phyloP scores from a whole-genome alignment of 2,888 invertebrate species.

The Corythucha ciliata region DNA sequence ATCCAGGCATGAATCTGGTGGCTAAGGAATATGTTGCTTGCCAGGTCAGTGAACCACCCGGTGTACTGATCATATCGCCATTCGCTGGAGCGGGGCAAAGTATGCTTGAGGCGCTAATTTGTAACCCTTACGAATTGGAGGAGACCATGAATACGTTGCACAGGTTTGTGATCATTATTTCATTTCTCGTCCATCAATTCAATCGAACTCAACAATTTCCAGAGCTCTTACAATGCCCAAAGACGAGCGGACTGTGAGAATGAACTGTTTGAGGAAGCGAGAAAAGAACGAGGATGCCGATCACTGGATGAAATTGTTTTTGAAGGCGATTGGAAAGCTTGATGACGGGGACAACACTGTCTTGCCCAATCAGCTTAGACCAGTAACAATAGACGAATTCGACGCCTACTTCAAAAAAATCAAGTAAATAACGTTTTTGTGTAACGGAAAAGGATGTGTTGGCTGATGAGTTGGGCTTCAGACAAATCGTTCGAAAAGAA shows the following conservation, averaged over 20 bases:
- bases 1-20: constrained; percentile 67
- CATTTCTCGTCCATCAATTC: not conserved
- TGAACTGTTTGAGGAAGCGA: constrained; percentile 72
- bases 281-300: constrained; percentile 77
- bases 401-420: constrained; percentile 84
- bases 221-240: constrained; percentile 83
- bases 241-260: constrained; percentile 73
- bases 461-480: too few species aligned
- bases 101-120: constrained; percentile 85
- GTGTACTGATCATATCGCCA: constrained; percentile 79
- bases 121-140: constrained; percentile 81
- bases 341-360: constrained; percentile 67
- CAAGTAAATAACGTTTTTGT: too few species aligned
- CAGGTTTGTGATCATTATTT: constrained; percentile 43
- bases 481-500: too few species aligned
- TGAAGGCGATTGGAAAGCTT: constrained; percentile 77
- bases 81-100: constrained; percentile 89
- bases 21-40: constrained; percentile 90
- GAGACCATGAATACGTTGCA: constrained; percentile 80
- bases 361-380: constrained; percentile 47
- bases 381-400: constrained; percentile 83
- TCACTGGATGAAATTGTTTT: constrained; percentile 80
- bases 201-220: constrained; percentile 25
- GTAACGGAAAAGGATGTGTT: too few species aligned
- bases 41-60: constrained; percentile 75